phyloP scores from a whole-genome alignment of 2,113 vertebrate genomes.

The Lucifuga dentata region DNA sequence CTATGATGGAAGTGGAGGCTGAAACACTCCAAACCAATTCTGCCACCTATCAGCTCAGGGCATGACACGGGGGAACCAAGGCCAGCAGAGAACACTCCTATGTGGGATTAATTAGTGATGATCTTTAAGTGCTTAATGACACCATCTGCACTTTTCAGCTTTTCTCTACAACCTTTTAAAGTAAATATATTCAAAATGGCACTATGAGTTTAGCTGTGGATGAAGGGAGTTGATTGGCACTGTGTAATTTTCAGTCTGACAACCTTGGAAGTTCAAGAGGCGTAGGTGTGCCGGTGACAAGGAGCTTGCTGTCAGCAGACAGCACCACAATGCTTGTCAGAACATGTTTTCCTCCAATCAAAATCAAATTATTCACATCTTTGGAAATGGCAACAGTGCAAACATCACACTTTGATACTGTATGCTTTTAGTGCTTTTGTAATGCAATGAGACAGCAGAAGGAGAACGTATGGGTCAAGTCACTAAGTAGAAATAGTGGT shows the following conservation, averaged over 20 bases:
- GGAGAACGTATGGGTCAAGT: neutral
- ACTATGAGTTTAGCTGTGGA: constrained; percentile 31
- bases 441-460: constrained; percentile 22
- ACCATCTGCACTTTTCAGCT: constrained; percentile 20
- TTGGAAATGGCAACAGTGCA: constrained; percentile 58
- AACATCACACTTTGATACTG: constrained; percentile 51
- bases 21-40: constrained; percentile 38
- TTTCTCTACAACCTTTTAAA: constrained; percentile 14
- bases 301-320: constrained; percentile 59
- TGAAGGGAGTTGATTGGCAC: constrained; percentile 64
- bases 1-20: constrained; percentile 24
- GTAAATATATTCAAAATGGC: constrained; percentile 49
- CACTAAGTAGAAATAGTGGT: constrained; percentile 24
- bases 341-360: constrained; percentile 60
- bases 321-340: constrained; percentile 67
- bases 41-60: neutral
- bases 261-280: constrained; percentile 65
- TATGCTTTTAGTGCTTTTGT: neutral
- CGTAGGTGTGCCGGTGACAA: constrained; percentile 67
- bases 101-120: constrained; percentile 54
- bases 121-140: constrained; percentile 45
- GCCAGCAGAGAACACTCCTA: neutral
- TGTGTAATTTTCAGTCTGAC: constrained; percentile 69
- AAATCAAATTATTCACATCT: constrained; percentile 58
- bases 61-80: constrained; percentile 27